Percentiles rank a stretch among this genome's conserved stretches.
Conservation (phyloP, 2,888 invertebrate species). For the Blastobasis adustella region DNA sequence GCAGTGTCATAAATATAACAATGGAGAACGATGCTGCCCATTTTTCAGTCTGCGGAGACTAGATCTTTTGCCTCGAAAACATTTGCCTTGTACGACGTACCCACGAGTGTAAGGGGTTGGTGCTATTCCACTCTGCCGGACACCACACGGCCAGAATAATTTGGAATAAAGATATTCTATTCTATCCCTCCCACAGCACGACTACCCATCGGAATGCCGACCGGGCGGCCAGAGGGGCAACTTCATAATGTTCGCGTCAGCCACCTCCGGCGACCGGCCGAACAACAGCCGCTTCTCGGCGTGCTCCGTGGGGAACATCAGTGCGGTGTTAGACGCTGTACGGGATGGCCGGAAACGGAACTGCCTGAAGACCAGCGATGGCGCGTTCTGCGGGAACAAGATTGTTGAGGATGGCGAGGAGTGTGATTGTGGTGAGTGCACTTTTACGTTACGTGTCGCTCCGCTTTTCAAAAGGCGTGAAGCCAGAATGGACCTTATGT, state of each 20-base stretch:
- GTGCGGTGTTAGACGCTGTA: constrained; percentile 93
- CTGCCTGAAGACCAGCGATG: constrained; percentile 91
- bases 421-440: constrained; percentile 92
- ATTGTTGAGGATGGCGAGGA: constrained; percentile 98
- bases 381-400: constrained; percentile 99
- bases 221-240: constrained; percentile 95
- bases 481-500: no score
- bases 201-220: constrained; percentile 92
- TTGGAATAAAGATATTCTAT: no score
- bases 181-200: constrained; percentile 80
- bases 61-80: no score
- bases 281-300: constrained; percentile 98
- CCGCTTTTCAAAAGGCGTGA: background rate
- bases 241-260: constrained; percentile 99
- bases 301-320: constrained; percentile 96
- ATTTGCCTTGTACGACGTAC: no score
- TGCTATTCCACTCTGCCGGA: no score
- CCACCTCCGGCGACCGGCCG: constrained; percentile 97
- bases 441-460: background rate
- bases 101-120: no score
- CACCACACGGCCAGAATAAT: no score
- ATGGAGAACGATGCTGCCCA: no score
- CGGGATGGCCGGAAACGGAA: constrained; percentile 93
- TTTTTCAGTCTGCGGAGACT: no score
- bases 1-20: no score